Evolutionary conservation across 2,113 vertebrate species (phyloP), one percentile per base, ranked within the genome.

Genomic region (Prietella phreatophila): DNA sequence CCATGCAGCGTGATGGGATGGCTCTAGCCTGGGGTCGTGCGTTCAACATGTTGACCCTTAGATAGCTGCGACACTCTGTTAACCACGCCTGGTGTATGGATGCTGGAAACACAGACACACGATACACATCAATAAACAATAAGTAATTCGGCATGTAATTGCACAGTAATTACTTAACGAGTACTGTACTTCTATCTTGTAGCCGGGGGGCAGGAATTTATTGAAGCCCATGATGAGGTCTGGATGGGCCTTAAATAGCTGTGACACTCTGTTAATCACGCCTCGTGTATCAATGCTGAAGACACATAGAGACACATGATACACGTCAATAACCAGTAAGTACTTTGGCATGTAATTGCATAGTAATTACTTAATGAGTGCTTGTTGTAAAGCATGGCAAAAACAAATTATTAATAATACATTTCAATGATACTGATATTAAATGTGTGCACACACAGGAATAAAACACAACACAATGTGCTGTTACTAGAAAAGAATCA

Each of bases 211-310:
- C 92, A 99, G 92, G 94, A 99, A 99, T 33, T 98, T 99, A 93
- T 99, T 99, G 92, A 99, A 99, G 53, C 98, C 98, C 98, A 99
- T 99, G 73, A 99, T 99, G 89, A 99, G 93, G 90, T 99, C 98
- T 1, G 98, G 98, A 86, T 99, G 98, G 88, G 98, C 98, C 92
- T 99, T 99, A 94, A 99, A 99, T 75, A 99, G 96, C 94, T 99
- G 98, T 0, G 98, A 99, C 8, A 99, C 98, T 0, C 98, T 97
- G 95, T 97, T 99, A 93, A 99, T 99, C 93, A 99, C 98, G 73
- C 98, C 98, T 5, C 98, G 98, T 88, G 98, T 99, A 93, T 99
- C 98, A 1, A 99, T 99, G 92, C 98, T 99, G 93, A 84, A 9
- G 76, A 91, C 65, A 86, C 56, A n/a, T 19, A 65, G 27, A 36